Percentiles rank a stretch among this genome's conserved stretches.
phyloP scores from a whole-genome alignment of 2,113 vertebrate genomes.

The Hypanus sabinus region DNA sequence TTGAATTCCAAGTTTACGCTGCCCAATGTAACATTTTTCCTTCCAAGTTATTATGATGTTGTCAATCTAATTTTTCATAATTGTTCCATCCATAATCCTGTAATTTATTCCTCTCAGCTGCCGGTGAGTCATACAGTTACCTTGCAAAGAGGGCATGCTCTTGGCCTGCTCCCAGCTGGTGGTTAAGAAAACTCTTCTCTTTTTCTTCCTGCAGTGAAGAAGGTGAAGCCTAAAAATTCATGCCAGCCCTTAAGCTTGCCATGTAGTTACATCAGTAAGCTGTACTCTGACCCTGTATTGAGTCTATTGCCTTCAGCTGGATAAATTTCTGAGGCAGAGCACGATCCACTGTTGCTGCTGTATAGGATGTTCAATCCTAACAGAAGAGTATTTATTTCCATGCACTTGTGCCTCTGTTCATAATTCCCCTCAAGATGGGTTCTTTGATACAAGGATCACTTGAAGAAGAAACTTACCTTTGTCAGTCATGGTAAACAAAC shows the following conservation, averaged over 20 bases:
- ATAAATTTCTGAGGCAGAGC: too few relatives aligned
- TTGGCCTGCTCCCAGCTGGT: neutral
- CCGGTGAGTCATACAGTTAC: neutral
- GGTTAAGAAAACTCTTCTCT: neutral
- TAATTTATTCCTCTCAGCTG: neutral
- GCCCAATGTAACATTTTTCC: neutral
- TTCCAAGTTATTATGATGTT: neutral
- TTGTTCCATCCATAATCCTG: neutral
- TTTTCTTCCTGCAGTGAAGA: neutral
- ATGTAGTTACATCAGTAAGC: too few relatives aligned
- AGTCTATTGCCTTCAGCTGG: too few relatives aligned
- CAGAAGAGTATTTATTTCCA: too few relatives aligned
- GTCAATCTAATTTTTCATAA: neutral
- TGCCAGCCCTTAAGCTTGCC: too few relatives aligned
- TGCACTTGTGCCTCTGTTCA: neutral
- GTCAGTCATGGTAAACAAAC: too few relatives aligned
- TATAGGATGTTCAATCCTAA: too few relatives aligned
- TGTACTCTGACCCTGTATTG: too few relatives aligned
- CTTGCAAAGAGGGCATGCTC: neutral
- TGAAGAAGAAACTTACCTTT: too few relatives aligned
- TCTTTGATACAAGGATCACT: neutral
- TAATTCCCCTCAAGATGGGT: neutral
- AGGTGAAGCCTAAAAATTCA: neutral
- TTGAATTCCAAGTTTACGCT: neutral
- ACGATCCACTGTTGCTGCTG: too few relatives aligned